Evolutionary conservation across 2,113 vertebrate species (phyloP).

Genomic region (Brachionichthys hirsutus): DNA sequence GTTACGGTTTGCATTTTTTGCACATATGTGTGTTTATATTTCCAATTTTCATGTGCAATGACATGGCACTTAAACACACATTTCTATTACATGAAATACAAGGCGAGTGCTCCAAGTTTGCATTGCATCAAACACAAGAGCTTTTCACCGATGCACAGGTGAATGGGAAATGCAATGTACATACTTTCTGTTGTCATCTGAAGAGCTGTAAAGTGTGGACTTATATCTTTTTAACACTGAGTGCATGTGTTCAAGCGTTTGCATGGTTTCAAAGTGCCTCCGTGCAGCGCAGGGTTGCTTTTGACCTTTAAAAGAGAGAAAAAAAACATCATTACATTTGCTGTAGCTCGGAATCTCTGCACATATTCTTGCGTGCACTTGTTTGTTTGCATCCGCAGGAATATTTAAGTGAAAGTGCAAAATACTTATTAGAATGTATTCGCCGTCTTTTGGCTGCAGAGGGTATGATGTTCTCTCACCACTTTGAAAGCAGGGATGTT

Average conservation of each 20-base stretch:
- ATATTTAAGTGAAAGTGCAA: constrained; percentile 36
- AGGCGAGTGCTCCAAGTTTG: constrained; percentile 1
- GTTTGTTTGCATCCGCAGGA: constrained; percentile 26
- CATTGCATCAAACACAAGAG: constrained; percentile 5
- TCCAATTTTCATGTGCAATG: constrained; percentile 3
- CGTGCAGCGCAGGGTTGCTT: constrained; percentile 18
- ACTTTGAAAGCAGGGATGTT: constrained; percentile 63
- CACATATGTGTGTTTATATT: neutral
- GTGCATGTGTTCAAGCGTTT: constrained; percentile 24
- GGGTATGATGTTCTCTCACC: constrained; percentile 45
- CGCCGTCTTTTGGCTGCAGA: constrained; percentile 45
- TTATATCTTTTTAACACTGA: constrained; percentile 31
- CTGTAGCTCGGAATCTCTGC: neutral
- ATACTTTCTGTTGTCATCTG: constrained; percentile 11
- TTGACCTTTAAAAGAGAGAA: constrained; percentile 42
- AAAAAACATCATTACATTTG: constrained; percentile 6
- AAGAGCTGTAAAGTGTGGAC: constrained; percentile 20
- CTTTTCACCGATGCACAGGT: constrained; percentile 11
- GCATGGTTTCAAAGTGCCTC: constrained; percentile 36
- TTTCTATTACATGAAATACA: constrained; percentile 10
- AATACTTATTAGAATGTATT: constrained; percentile 31
- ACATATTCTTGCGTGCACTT: neutral
- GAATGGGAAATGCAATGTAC: constrained; percentile 15
- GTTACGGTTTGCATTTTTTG: neutral
- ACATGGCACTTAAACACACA: neutral